Evolutionary conservation across 1,140 invertebrate genomes (phyloP).

Genomic region (Caenorhabditis inopinata): DNA sequence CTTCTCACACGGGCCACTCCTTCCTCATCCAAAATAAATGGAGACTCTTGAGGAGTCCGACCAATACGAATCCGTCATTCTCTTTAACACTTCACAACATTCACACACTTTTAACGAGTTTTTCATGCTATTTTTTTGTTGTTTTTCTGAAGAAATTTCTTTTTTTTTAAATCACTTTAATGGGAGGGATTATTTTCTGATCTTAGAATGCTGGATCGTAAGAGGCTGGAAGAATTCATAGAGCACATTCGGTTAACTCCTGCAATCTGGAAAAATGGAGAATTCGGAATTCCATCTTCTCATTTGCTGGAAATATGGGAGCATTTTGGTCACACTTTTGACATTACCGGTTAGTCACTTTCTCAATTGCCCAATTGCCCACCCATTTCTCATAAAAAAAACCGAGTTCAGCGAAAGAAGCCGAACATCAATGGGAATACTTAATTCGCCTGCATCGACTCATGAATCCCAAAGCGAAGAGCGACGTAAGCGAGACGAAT

Average conservation of each 20-base stretch:
- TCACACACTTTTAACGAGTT: neutral
- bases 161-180: neutral
- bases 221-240: neutral
- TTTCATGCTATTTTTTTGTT: neutral
- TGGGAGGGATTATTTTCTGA: neutral
- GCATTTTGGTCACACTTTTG: slow-evolving; percentile 22
- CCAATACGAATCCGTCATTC: too few species aligned
- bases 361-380: too few species aligned
- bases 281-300: too few species aligned
- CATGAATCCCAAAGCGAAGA: neutral
- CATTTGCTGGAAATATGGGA: neutral
- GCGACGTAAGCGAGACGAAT: neutral
- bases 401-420: neutral
- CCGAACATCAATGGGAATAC: slow-evolving; percentile 7
- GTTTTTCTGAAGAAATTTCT: neutral
- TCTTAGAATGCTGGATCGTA: neutral
- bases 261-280: neutral
- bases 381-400: too few species aligned
- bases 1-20: neutral
- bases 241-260: slow-evolving; percentile 3
- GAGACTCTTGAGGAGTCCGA: slow-evolving; percentile 21
- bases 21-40: slow-evolving; percentile 20
- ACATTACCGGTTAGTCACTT: neutral
- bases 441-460: neutral
- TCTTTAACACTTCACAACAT: neutral